Conservation (phyloP, 2,888 invertebrate genomes). For the Polymixis flavicincta region DNA sequence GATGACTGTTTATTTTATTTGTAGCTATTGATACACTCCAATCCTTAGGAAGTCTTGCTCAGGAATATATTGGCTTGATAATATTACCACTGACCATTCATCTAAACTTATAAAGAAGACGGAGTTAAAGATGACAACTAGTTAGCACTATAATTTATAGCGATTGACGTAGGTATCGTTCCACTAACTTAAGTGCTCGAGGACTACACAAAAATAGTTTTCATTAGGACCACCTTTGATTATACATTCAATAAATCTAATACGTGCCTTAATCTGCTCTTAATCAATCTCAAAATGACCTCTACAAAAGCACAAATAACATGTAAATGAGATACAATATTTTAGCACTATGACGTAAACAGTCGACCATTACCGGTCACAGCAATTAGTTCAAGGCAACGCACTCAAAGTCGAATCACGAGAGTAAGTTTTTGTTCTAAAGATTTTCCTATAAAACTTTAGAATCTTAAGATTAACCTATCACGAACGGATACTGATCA, state of each 20-base stretch:
- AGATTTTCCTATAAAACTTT: constrained; percentile 42
- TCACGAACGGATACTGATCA: constrained; percentile 42
- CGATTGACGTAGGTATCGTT: too few species aligned
- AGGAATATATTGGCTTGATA: background rate
- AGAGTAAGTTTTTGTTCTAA: constrained; percentile 46
- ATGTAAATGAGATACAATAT: constrained; percentile 54
- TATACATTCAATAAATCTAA: too few species aligned
- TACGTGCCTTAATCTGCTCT: background rate
- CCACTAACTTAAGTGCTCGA: too few species aligned
- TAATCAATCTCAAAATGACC: background rate
- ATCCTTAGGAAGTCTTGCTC: background rate
- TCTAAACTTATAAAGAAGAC: too few species aligned
- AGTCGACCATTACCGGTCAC: constrained; percentile 39
- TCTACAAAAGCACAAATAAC: constrained; percentile 18
- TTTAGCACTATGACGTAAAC: constrained; percentile 48
- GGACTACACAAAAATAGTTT: too few species aligned
- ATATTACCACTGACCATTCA: background rate
- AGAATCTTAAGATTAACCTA: constrained; percentile 19
- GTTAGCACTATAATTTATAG: too few species aligned
- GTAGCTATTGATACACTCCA: background rate
- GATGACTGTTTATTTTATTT: too few species aligned
- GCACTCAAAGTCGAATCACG: constrained; percentile 56
- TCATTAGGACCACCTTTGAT: too few species aligned
- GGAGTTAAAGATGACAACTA: too few species aligned
- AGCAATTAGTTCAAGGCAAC: constrained; percentile 58